These are phyloP conservation scores for Dryas iulia DNA, from an alignment of 1,140 invertebrate genomes.

Conservation along the genomic window DNA sequence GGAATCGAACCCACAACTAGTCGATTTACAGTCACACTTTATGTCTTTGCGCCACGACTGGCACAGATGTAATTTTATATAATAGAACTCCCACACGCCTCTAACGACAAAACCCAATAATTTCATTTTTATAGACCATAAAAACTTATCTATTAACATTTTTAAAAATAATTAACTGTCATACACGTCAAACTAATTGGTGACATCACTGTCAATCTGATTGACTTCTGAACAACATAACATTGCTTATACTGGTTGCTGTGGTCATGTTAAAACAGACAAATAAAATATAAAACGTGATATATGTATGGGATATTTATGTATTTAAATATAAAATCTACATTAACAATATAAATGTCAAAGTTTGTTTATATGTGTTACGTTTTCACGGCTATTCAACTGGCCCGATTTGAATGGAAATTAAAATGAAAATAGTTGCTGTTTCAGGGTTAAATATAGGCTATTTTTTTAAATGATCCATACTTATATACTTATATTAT, in stretches of 20 bases:
- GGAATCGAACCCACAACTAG: not conserved
- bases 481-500: too few relatives aligned
- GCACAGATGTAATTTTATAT: not conserved
- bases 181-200: not conserved
- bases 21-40: too few relatives aligned
- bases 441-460: too few relatives aligned
- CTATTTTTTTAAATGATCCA: too few relatives aligned
- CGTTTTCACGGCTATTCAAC: too few relatives aligned
- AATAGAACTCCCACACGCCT: not conserved
- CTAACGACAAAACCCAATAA: not conserved
- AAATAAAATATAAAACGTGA: too few relatives aligned
- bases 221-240: not conserved
- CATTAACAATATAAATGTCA: too few relatives aligned
- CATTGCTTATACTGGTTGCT: not conserved
- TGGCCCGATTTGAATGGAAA: too few relatives aligned
- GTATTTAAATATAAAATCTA: too few relatives aligned
- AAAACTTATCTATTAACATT: not conserved
- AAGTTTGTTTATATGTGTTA: too few relatives aligned
- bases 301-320: not conserved
- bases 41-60: not conserved
- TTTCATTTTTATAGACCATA: not conserved
- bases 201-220: not conserved
- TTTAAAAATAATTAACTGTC: constrained; percentile 7
- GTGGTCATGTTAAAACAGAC: too few relatives aligned
- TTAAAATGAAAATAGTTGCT: too few relatives aligned